Evolutionary conservation across 2,797 vertebrate species (phyloP), one percentile per base, ranked within the genome.

Genomic region (Ispidina picta): DNA sequence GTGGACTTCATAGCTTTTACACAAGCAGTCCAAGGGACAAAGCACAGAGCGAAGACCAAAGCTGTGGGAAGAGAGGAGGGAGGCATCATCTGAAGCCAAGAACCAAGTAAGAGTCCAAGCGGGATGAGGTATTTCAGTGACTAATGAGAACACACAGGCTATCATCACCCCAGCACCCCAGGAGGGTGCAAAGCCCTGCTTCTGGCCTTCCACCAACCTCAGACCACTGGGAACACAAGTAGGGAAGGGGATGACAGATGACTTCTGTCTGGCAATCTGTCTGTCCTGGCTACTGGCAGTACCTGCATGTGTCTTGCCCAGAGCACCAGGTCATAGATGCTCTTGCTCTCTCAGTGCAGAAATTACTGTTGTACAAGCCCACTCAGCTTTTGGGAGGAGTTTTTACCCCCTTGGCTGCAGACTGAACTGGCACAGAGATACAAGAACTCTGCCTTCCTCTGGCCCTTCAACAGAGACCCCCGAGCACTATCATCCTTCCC

Each of bases 301-400:
- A 0, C 18, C 25, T 11, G 12, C 39, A 35, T 12, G 26, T 5
- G 13, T 10, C 54, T 44, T 21, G 15, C n/a, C 1, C 1, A 2
- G 17, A 54, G 31, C 43, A 3, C 19, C 63, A 2, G 20, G 19
- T 20, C 46, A 18, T 18, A 21, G 60, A 29, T 59, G 18, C 28
- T 60, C 2, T 43, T 14, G 0, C 4, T 62, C 31, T 26, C 59
- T 17, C 29, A 1, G 21, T 29, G n/a, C 23, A 37, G 15, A 11
- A 70, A 48, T n/a, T 10, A 14, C n/a, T 0, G 0, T 2, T 17
- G 48, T 16, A 6, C 21, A 13, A 1, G 5, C 51, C 69, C 4
- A 44, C 11, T 28, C 3, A n/a, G 28, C 15, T 54, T 49, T 39
- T 4, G 58, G 37, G 22, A 33, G 46, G 31, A 19, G 3, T 22